Evolutionary conservation across 2,888 invertebrate genomes (phyloP).

Genomic region (Acleris sparsana): DNA sequence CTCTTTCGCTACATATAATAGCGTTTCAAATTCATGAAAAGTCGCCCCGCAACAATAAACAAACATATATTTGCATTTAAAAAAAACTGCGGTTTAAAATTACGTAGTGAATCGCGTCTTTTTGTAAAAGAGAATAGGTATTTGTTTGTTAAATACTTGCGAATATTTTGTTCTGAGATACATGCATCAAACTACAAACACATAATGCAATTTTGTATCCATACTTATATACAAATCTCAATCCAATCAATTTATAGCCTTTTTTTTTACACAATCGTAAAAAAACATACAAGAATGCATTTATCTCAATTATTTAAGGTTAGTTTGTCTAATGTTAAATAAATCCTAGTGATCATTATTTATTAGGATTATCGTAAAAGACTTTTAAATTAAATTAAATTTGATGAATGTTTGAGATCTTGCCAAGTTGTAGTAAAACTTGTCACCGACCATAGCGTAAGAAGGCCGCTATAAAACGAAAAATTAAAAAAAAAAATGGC

Average conservation of each 20-base stretch:
- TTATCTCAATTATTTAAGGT: slow-evolving; percentile 30
- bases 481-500: slow-evolving; percentile 42
- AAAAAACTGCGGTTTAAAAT: too few relatives aligned
- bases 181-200: slow-evolving; percentile 16
- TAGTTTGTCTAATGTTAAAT: slow-evolving; percentile 38
- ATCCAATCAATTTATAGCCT: background rate
- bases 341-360: slow-evolving; percentile 40
- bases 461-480: slow-evolving; percentile 39
- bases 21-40: too few relatives aligned
- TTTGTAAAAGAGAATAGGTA: too few relatives aligned
- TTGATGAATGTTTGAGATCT: slow-evolving; percentile 69
- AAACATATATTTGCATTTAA: too few relatives aligned
- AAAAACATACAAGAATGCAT: slow-evolving; percentile 34
- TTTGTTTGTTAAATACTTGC: background rate
- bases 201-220: slow-evolving; percentile 33
- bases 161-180: background rate
- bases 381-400: slow-evolving; percentile 37
- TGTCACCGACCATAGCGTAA: slow-evolving; percentile 40
- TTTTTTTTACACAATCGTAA: background rate
- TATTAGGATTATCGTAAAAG: slow-evolving; percentile 35
- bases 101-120: too few relatives aligned
- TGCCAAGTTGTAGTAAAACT: slow-evolving; percentile 61
- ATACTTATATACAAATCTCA: slow-evolving; percentile 18
- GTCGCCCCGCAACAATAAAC: too few relatives aligned
- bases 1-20: too few relatives aligned